Conservation (phyloP, 2,113 vertebrate species). For the Forbesichthys agassizii region DNA sequence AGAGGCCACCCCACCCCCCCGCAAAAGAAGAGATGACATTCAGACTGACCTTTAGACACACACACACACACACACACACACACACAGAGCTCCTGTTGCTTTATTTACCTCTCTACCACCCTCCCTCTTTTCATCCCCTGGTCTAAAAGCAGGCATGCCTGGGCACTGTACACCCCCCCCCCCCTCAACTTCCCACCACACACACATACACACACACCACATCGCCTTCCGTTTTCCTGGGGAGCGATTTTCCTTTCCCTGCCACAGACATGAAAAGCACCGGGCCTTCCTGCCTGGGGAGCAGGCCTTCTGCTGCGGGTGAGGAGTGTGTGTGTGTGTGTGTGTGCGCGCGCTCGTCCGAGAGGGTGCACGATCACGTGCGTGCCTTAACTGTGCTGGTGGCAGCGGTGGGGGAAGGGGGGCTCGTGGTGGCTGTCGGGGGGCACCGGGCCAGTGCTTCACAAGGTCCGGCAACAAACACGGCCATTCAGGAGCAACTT, state of each 20-base stretch:
- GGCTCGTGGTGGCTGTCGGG: constrained; percentile 64
- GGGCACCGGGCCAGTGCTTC: constrained; percentile 75
- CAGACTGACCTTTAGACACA: too few species aligned
- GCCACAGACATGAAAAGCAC: constrained; percentile 83
- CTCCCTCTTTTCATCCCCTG: too few species aligned
- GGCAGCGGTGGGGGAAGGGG: not conserved
- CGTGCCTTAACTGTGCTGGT: constrained; percentile 2
- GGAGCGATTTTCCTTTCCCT: constrained; percentile 82
- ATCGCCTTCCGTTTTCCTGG: constrained; percentile 79
- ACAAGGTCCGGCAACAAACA: constrained; percentile 79
- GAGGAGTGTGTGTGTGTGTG: constrained; percentile 58
- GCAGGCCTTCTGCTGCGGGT: constrained; percentile 72
- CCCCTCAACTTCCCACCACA: too few species aligned
- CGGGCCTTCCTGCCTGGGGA: constrained; percentile 84
- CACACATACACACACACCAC: constrained; percentile 49
- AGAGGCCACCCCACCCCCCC: too few species aligned
- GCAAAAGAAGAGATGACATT: too few species aligned
- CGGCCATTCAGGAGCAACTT: constrained; percentile 82
- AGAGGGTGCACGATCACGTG: constrained; percentile 64
- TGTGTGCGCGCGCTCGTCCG: constrained; percentile 59
- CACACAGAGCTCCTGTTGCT: too few species aligned
- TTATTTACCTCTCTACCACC: too few species aligned
- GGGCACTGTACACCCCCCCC: too few species aligned
- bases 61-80: too few species aligned
- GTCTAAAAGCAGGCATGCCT: too few species aligned